Percentiles rank a stretch among this genome's conserved stretches.
phyloP scores from a whole-genome alignment of 2,797 vertebrate genomes.

The Benthosema pterotum region DNA sequence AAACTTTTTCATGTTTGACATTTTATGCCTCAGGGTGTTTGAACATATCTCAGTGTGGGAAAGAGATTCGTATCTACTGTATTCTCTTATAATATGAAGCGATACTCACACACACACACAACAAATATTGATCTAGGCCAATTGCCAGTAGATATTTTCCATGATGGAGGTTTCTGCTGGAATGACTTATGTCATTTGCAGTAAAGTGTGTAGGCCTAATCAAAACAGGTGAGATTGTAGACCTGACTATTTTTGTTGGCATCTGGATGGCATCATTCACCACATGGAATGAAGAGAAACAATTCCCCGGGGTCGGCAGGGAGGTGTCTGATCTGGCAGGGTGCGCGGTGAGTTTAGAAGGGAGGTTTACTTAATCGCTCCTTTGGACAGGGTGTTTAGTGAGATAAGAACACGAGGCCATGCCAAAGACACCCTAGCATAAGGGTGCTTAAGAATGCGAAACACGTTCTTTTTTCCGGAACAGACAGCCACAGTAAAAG shows the following conservation, averaged over 20 bases:
- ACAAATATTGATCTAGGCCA: too few relatives aligned
- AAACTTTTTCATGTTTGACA: too few relatives aligned
- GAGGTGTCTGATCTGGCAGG: background rate
- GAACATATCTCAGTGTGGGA: too few relatives aligned
- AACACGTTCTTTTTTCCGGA: background rate
- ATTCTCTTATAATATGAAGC: too few relatives aligned
- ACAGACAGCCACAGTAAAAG: background rate
- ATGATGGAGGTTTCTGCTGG: background rate
- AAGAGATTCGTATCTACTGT: too few relatives aligned
- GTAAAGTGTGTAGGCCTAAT: too few relatives aligned
- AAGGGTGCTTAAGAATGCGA: background rate
- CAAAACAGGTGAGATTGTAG: slow-evolving; percentile 21
- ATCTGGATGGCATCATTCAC: background rate
- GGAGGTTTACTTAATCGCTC: slow-evolving; percentile 33
- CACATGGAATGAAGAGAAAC: slow-evolving; percentile 31
- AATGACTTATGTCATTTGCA: too few relatives aligned
- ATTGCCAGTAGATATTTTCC: background rate
- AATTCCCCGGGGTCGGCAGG: slow-evolving; percentile 11
- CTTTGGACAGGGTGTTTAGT: slow-evolving; percentile 30
- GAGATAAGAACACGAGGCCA: slow-evolving; percentile 56
- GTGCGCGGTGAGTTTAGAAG: background rate
- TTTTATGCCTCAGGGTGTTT: too few relatives aligned
- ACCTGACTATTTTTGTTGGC: background rate
- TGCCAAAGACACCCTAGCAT: background rate
- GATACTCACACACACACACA: too few relatives aligned